A percentile compares a stretch with the other conserved stretches of the same genome.
phyloP scores from a whole-genome alignment of 2,113 vertebrate species.

The Istiophorus platypterus region DNA sequence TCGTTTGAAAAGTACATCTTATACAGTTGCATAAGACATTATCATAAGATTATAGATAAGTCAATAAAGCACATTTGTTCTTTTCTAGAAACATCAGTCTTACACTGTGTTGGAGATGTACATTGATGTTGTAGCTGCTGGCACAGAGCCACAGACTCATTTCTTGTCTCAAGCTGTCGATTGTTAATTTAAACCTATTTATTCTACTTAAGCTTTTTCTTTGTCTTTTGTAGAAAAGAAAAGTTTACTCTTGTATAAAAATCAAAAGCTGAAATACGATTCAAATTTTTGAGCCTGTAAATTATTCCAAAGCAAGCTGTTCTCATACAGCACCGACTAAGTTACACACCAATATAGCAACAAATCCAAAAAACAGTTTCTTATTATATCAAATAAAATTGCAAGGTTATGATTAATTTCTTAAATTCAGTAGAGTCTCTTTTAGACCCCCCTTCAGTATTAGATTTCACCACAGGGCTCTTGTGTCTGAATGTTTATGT shows the following conservation, averaged over 20 bases:
- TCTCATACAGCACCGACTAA: background rate
- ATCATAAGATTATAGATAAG: background rate
- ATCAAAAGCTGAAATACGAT: background rate
- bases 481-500: background rate
- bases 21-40: no score
- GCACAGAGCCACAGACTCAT: background rate
- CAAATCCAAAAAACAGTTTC: background rate
- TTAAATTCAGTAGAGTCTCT: background rate
- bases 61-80: background rate
- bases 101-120: background rate
- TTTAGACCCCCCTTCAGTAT: background rate
- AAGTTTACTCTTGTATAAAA: background rate
- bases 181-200: background rate
- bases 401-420: conserved; percentile 1
- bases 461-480: background rate
- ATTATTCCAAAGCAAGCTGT: background rate
- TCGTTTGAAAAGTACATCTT: background rate
- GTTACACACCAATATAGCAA: background rate
- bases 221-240: no score
- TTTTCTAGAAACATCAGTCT: background rate
- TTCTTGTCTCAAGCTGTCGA: background rate
- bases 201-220: background rate
- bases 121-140: background rate
- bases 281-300: background rate
- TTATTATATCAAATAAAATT: background rate